These are phyloP conservation scores for Heliconius cydno DNA, from an alignment of 2,888 invertebrate genomes.

Conservation along the genomic window DNA sequence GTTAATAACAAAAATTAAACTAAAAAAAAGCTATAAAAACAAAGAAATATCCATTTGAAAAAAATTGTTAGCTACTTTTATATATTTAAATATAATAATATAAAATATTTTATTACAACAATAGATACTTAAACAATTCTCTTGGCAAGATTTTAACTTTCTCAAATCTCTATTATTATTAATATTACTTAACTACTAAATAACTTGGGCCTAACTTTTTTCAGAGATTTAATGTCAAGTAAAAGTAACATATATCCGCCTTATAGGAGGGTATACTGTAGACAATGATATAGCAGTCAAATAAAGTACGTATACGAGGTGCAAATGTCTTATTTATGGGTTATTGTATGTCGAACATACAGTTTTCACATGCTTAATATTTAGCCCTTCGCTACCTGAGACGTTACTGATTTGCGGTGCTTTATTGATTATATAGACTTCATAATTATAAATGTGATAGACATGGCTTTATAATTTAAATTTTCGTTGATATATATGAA, in stretches of 20 bases:
- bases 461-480: not conserved
- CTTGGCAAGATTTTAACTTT: not conserved
- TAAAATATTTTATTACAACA: too few relatives aligned
- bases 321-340: constrained; percentile 82
- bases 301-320: constrained; percentile 71
- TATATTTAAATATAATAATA: too few relatives aligned
- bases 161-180: not conserved
- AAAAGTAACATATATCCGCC: constrained; percentile 6
- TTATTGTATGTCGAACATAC: constrained; percentile 67
- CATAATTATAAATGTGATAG: constrained; percentile 47
- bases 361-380: constrained; percentile 82
- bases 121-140: not conserved
- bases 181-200: not conserved
- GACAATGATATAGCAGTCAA: constrained; percentile 71
- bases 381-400: constrained; percentile 69
- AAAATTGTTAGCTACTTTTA: too few relatives aligned
- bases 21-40: too few relatives aligned
- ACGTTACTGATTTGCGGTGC: constrained; percentile 56
- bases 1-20: too few relatives aligned
- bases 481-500: not conserved
- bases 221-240: constrained; percentile 19
- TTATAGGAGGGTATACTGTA: constrained; percentile 37
- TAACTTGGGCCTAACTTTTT: constrained; percentile 1
- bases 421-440: constrained; percentile 57
- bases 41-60: too few relatives aligned